Evolutionary conservation across 2,888 invertebrate species (phyloP), one percentile per base, ranked within the genome.

Genomic region (Yponomeuta evonymella): DNA sequence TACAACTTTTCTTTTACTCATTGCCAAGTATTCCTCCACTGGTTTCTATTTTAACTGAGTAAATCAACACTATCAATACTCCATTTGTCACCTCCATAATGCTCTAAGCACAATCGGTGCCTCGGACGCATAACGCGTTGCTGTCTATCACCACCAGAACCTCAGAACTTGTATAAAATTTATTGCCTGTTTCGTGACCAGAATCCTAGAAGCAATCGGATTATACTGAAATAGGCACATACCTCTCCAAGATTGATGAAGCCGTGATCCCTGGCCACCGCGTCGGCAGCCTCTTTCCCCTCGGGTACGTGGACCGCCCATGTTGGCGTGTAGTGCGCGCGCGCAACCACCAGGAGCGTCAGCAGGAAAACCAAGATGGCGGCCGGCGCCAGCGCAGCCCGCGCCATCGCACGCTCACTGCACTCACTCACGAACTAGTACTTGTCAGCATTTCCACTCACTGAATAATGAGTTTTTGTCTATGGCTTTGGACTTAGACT

Each of bases 191-290:
- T 36, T 5, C 5, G 36, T 36, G 36, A 36, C 36, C 2, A 43
- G 1, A 43, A 43, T 43, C 43, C 8, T 43, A 43, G 9, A 33
- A 33, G 33, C 33, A 33, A 33, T 33, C 43, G 9, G 0, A 43
- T 43, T 29, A 36, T 36, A 43, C 43, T 8, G 4, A 58, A 58
- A 5, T 58, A 3, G 29, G 29, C 69, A 82, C 95, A 94, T 88
- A 97, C 97, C 96, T 96, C 94, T 94, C 96, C 96, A 87, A 96
- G 93, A 91, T 97, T 96, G 88, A 94, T 90, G 93, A 97, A 97
- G 78, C 97, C 97, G 88, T 97, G 96, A 83, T 96, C 96, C 75
- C 83, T 86, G 72, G 98, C 97, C 67, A 98, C 95, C 64, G 93
- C 90, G 79, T 96, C 94, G 65, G 97, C 97, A 71, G 94, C 93